Conservation (phyloP, 2,113 vertebrate genomes). For the Corythornis madagascariensis region DNA sequence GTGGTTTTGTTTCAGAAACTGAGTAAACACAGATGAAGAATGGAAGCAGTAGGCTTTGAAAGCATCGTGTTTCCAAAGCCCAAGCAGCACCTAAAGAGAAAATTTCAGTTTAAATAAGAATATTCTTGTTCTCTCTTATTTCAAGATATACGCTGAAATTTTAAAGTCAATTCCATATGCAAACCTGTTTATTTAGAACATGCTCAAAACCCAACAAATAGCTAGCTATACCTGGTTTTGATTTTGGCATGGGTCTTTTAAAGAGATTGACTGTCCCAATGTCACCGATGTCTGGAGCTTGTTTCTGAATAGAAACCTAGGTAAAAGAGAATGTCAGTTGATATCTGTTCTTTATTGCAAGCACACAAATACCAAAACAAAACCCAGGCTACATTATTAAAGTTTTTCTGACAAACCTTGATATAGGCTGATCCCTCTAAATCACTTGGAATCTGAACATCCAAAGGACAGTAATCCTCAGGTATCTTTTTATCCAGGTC, state of each 20-base stretch:
- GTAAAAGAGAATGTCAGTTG: background rate
- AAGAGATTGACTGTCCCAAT: slow-evolving; percentile 94
- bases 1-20: background rate
- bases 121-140: background rate
- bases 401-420: slow-evolving; percentile 79
- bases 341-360: background rate
- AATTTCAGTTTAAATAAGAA: background rate
- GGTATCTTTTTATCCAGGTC: slow-evolving; percentile 97
- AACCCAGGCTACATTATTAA: background rate
- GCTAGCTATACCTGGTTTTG: slow-evolving; percentile 83
- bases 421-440: slow-evolving; percentile 96
- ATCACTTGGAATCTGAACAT: slow-evolving; percentile 96
- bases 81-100: background rate
- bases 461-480: slow-evolving; percentile 95
- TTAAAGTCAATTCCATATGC: background rate
- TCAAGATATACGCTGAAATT: background rate
- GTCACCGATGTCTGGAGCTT: slow-evolving; percentile 95
- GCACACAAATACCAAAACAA: background rate
- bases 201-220: background rate
- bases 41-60: background rate
- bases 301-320: slow-evolving; percentile 98
- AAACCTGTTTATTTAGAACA: background rate
- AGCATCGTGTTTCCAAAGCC: background rate
- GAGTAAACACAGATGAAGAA: background rate
- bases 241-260: slow-evolving; percentile 84